A percentile compares a stretch with the other conserved stretches of the same genome.
These are phyloP conservation scores for Pimephales promelas DNA, from an alignment of 2,113 vertebrate species.

Conservation along the genomic window DNA sequence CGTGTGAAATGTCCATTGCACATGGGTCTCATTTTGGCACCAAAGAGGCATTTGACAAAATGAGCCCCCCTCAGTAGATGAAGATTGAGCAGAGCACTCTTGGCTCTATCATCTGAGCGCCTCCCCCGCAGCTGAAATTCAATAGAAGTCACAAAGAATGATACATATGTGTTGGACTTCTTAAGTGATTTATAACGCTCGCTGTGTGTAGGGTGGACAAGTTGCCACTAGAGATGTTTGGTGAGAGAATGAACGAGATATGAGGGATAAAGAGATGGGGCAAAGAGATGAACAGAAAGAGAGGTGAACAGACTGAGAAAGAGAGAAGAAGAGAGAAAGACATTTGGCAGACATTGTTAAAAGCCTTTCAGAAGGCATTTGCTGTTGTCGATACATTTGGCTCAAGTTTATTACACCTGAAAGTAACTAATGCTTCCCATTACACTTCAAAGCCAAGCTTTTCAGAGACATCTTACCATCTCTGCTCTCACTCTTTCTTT, in stretches of 20 bases:
- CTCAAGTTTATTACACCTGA: constrained; percentile 52
- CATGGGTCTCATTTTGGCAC: not conserved
- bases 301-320: not conserved
- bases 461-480: constrained; percentile 39
- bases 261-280: not conserved
- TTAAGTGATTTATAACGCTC: constrained; percentile 23
- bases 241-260: not conserved
- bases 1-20: not conserved
- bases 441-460: constrained; percentile 49
- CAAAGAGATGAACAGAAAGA: not conserved
- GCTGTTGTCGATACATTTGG: constrained; percentile 47
- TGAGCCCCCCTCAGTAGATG: not conserved
- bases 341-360: constrained; percentile 46
- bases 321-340: constrained; percentile 23
- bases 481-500: not conserved
- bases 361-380: constrained; percentile 53
- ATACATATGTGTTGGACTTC: constrained; percentile 21
- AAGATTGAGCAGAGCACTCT: constrained; percentile 16
- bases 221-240: constrained; percentile 29
- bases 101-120: not conserved
- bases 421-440: constrained; percentile 52
- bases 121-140: constrained; percentile 30
- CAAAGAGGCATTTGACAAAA: constrained; percentile 10
- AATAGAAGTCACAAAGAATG: constrained; percentile 19
- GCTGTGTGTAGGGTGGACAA: constrained; percentile 12